These are phyloP conservation scores for Medauroidea extradentata DNA, from an alignment of 1,140 invertebrate species.

Conservation along the genomic window DNA sequence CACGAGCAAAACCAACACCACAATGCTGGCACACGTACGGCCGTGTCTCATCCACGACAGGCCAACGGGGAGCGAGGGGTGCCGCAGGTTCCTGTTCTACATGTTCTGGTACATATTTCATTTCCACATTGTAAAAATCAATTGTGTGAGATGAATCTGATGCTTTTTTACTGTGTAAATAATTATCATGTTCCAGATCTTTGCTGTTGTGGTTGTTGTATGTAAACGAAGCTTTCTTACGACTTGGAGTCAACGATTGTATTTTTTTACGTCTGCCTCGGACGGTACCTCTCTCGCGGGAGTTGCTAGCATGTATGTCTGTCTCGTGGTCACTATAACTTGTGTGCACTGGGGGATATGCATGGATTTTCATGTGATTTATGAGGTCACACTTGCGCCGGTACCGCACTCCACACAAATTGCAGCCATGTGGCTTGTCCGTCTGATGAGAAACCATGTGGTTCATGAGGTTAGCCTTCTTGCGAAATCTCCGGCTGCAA, in stretches of 20 bases:
- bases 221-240: slow-evolving; percentile 32
- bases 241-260: slow-evolving; percentile 29
- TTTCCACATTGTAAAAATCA: too few species aligned
- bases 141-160: too few species aligned
- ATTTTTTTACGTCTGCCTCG: slow-evolving; percentile 45
- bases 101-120: too few species aligned
- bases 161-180: too few species aligned
- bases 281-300: slow-evolving; percentile 8
- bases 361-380: slow-evolving; percentile 76
- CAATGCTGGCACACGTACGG: slow-evolving; percentile 78
- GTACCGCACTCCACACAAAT: slow-evolving; percentile 71
- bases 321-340: slow-evolving; percentile 7
- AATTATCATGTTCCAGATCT: not conserved
- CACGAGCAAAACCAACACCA: slow-evolving; percentile 70
- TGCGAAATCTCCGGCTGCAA: slow-evolving; percentile 73
- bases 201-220: slow-evolving; percentile 21
- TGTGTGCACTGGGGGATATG: slow-evolving; percentile 52
- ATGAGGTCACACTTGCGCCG: slow-evolving; percentile 71
- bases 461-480: slow-evolving; percentile 76
- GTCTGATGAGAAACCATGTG: slow-evolving; percentile 81
- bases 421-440: slow-evolving; percentile 70
- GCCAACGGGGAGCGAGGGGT: slow-evolving; percentile 21
- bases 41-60: slow-evolving; percentile 63
- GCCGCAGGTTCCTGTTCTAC: too few species aligned
- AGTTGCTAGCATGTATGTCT: too few species aligned